A percentile compares a stretch with the other conserved stretches of the same genome.
Evolutionary conservation across 2,888 invertebrate species (phyloP).

Genomic region (Platycheirus albimanus): DNA sequence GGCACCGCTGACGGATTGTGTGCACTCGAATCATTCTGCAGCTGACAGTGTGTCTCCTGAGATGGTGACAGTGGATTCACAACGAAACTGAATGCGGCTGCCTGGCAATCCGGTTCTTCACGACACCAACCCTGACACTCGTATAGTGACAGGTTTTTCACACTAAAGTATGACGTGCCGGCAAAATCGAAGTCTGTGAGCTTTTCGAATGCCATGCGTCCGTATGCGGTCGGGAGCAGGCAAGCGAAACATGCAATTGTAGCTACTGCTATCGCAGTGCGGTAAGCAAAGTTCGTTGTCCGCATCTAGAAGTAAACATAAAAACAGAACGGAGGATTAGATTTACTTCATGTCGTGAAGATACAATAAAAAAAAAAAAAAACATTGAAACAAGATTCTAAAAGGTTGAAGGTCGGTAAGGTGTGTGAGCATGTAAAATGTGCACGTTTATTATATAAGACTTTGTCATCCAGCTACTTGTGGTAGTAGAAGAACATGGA

Average conservation of each 20-base stretch:
- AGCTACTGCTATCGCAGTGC: conserved; percentile 59
- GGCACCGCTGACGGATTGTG: conserved; percentile 94
- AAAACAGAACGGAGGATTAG: not conserved
- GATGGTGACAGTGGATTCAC: conserved; percentile 95
- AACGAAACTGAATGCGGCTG: conserved; percentile 96
- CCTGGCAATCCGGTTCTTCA: conserved; percentile 95
- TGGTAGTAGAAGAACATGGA: too few species aligned
- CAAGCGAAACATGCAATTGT: conserved; percentile 73
- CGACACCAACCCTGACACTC: conserved; percentile 98
- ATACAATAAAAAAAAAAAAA: not conserved
- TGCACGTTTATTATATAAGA: too few species aligned
- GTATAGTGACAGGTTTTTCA: conserved; percentile 94
- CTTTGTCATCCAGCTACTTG: too few species aligned
- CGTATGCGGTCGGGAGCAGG: conserved; percentile 83
- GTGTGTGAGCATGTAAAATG: not conserved
- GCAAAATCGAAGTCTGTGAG: conserved; percentile 95
- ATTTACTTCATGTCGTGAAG: not conserved
- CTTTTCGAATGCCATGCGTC: conserved; percentile 95
- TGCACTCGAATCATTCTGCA: conserved; percentile 96
- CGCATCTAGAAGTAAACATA: conserved; percentile 54
- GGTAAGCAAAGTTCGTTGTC: conserved; percentile 58
- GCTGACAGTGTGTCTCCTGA: conserved; percentile 94
- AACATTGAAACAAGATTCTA: not conserved
- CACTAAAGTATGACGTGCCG: conserved; percentile 95
- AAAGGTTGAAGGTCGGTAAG: conserved; percentile 22